A percentile compares a stretch with the other conserved stretches of the same genome.
Conservation (phyloP, 2,797 vertebrate genomes). For the Pipistrellus pipistrellus region DNA sequence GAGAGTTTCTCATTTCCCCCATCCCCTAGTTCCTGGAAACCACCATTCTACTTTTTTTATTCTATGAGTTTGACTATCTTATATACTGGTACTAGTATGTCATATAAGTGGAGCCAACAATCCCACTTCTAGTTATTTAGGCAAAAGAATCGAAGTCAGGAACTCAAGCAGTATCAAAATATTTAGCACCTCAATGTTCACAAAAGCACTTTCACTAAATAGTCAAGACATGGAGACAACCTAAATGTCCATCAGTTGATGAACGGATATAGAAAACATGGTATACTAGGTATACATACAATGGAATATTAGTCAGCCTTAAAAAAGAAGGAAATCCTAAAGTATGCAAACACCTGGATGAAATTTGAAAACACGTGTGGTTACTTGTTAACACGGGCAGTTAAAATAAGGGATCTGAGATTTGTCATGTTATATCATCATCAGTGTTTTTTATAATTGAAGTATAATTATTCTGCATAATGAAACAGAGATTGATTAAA, state of each 20-base stretch:
- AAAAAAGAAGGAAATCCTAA: not conserved
- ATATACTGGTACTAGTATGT: not conserved
- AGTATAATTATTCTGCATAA: slow-evolving; percentile 11
- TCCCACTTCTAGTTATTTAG: not conserved
- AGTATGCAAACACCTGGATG: not conserved
- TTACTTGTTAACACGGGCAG: not conserved
- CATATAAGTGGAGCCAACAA: not conserved
- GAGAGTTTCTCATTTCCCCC: not conserved
- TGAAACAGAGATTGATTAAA: not conserved
- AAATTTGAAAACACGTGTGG: not conserved
- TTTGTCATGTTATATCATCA: not conserved
- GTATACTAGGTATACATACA: not conserved
- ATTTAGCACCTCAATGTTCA: not conserved
- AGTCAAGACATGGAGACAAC: not conserved
- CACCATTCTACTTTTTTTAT: not conserved
- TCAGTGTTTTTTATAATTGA: not conserved
- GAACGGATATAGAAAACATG: not conserved
- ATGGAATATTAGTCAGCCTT: not conserved
- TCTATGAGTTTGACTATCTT: not conserved
- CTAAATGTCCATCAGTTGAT: not conserved
- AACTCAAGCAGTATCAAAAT: not conserved
- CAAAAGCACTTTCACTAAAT: not conserved
- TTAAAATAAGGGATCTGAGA: not conserved
- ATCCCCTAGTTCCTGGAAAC: not conserved
- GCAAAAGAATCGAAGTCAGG: not conserved